Conservation (phyloP, 2,113 vertebrate genomes). For the Myrmecobius fasciatus region DNA sequence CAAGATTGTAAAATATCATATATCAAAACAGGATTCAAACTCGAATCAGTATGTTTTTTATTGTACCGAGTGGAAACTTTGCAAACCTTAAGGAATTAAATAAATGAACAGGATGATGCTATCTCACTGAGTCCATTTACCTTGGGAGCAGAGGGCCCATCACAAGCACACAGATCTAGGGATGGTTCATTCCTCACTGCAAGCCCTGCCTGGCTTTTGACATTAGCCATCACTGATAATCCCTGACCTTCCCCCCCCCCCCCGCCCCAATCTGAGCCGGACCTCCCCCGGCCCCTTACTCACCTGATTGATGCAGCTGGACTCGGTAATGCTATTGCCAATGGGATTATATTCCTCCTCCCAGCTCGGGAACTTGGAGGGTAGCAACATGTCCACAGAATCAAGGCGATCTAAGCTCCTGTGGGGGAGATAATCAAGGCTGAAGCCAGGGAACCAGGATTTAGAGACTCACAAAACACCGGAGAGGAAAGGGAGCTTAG, state of each 20-base stretch:
- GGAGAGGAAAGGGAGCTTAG: background rate
- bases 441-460: background rate
- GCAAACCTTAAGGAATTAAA: background rate
- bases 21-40: background rate
- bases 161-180: slow-evolving; percentile 16
- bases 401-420: slow-evolving; percentile 96
- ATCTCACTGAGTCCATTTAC: background rate
- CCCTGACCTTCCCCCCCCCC: background rate
- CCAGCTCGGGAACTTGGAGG: slow-evolving; percentile 93
- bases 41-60: background rate
- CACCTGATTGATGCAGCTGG: slow-evolving; percentile 93
- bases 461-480: background rate
- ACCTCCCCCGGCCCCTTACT: slow-evolving; percentile 64
- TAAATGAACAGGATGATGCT: background rate
- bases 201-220: background rate
- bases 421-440: slow-evolving; percentile 63
- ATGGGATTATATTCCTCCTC: slow-evolving; percentile 96
- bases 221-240: background rate
- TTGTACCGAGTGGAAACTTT: background rate
- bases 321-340: slow-evolving; percentile 88
- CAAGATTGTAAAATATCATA: background rate
- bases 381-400: slow-evolving; percentile 90
- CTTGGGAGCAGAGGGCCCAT: slow-evolving; percentile 19
- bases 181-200: background rate
- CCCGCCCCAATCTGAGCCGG: no score